phyloP scores from a whole-genome alignment of 2,888 invertebrate species.

The Lampropteryx suffumata region DNA sequence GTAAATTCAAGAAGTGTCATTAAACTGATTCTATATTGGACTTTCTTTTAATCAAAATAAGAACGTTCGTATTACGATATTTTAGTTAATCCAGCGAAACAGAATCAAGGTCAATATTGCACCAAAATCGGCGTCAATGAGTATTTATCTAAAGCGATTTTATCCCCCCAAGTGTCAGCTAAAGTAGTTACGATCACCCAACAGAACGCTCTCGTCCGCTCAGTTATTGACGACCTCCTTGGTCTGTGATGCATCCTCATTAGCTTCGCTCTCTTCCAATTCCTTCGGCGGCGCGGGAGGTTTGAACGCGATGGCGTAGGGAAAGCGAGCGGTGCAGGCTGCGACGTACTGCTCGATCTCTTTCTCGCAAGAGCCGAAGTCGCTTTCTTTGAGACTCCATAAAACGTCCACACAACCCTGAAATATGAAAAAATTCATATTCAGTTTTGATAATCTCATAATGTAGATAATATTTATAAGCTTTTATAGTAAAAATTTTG shows the following conservation, averaged over 20 bases:
- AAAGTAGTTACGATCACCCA: slow-evolving; percentile 22
- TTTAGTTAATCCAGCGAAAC: no score
- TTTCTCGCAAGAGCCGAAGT: slow-evolving; percentile 89
- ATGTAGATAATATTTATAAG: no score
- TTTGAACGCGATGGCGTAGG: slow-evolving; percentile 90
- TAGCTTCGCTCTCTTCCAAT: slow-evolving; percentile 26
- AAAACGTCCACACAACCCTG: slow-evolving; percentile 92
- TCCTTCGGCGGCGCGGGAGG: slow-evolving; percentile 43
- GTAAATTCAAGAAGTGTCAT: no score
- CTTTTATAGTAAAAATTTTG: no score
- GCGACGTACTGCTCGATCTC: slow-evolving; percentile 87
- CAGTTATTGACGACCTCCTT: slow-evolving; percentile 60
- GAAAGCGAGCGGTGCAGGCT: slow-evolving; percentile 89
- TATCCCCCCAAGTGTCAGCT: slow-evolving; percentile 15
- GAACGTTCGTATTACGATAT: no score
- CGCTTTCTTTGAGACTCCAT: slow-evolving; percentile 89
- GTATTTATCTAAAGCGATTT: background rate
- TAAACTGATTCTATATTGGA: no score
- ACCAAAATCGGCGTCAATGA: no score
- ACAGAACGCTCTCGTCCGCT: slow-evolving; percentile 22
- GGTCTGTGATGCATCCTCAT: slow-evolving; percentile 29
- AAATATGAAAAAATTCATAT: slow-evolving; percentile 34
- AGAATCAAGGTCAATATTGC: no score
- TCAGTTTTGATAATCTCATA: no score
- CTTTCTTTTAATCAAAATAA: no score